Percentiles rank a stretch among this genome's conserved stretches.
Conservation (phyloP, 2,113 vertebrate species). For the Sceloporus tristichus region DNA sequence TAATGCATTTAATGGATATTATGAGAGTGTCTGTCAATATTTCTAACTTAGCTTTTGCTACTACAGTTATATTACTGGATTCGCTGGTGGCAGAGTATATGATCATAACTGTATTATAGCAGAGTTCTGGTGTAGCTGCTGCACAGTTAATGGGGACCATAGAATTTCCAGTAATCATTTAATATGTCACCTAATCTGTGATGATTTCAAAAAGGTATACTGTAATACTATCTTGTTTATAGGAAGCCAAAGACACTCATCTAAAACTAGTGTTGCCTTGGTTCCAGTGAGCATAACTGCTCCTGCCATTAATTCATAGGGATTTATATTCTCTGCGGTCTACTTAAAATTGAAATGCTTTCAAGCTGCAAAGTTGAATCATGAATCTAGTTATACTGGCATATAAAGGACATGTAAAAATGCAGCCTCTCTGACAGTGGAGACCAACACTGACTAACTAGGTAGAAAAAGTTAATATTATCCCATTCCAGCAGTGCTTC, state of each 20-base stretch:
- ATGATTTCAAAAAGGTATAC: background rate
- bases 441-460: conserved; percentile 17
- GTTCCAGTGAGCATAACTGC: conserved; percentile 8
- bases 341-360: conserved; percentile 54
- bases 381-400: conserved; percentile 31
- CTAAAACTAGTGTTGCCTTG: conserved; percentile 11
- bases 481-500: conserved; percentile 32
- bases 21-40: background rate
- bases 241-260: background rate
- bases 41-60: background rate
- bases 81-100: background rate
- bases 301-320: conserved; percentile 38
- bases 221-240: background rate
- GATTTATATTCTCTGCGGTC: conserved; percentile 20
- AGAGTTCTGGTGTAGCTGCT: background rate
- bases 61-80: background rate
- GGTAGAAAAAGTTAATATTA: conserved; percentile 7
- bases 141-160: too few species aligned
- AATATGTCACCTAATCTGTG: background rate
- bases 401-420: conserved; percentile 39
- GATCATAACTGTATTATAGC: background rate
- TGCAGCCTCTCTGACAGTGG: conserved; percentile 17
- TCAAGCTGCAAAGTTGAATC: conserved; percentile 1
- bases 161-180: background rate
- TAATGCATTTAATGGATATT: background rate